These are phyloP conservation scores for Anabacerthia variegaticeps DNA, from an alignment of 2,797 vertebrate genomes.

Conservation along the genomic window DNA sequence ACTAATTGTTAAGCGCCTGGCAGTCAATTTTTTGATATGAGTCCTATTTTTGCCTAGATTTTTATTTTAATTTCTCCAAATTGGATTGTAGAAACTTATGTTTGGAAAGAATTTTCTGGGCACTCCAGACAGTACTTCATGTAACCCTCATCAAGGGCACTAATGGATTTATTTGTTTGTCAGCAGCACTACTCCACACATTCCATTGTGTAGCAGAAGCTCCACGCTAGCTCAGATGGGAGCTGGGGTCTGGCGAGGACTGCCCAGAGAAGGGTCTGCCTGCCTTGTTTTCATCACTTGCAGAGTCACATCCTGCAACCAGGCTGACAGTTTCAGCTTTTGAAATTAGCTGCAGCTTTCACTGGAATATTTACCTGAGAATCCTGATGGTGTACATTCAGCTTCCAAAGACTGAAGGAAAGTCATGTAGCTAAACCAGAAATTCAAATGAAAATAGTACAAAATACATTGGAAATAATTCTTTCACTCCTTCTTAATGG, in stretches of 20 bases:
- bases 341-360: neutral
- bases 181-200: neutral
- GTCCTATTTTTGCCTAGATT: neutral
- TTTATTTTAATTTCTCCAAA: slow-evolving; percentile 9
- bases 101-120: slow-evolving; percentile 20
- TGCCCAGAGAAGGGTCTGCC: neutral
- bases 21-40: neutral
- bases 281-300: neutral
- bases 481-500: neutral
- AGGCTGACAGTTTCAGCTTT: neutral
- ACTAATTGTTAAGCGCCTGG: neutral
- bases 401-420: neutral
- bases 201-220: neutral
- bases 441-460: neutral
- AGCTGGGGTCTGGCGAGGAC: neutral
- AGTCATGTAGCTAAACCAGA: neutral
- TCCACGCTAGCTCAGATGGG: neutral
- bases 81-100: neutral
- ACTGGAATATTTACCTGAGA: neutral
- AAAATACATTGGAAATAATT: neutral
- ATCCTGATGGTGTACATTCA: neutral
- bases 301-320: neutral
- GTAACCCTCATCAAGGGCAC: slow-evolving; percentile 14
- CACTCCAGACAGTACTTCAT: slow-evolving; percentile 3
- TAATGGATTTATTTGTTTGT: neutral